phyloP scores from a whole-genome alignment of 2,888 invertebrate genomes.

The Cheilosia scutellata region DNA sequence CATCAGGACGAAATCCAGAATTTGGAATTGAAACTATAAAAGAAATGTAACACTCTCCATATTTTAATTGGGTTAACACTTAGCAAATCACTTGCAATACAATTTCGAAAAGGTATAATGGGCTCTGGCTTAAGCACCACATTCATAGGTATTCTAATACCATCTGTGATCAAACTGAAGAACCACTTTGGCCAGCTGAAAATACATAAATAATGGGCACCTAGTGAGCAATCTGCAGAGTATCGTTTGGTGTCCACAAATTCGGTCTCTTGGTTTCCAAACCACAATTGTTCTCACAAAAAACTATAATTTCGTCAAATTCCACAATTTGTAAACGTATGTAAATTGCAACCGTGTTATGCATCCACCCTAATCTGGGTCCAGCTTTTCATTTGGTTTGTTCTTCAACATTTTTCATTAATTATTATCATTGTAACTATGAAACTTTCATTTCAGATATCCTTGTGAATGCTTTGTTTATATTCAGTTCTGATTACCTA shows the following conservation, averaged over 20 bases:
- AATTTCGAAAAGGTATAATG: too few relatives aligned
- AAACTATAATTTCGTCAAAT: not conserved
- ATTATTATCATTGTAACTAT: constrained; percentile 63
- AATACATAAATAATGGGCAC: constrained; percentile 53
- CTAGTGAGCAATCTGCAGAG: constrained; percentile 40
- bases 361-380: constrained; percentile 53
- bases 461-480: constrained; percentile 55
- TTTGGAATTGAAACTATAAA: too few relatives aligned
- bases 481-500: constrained; percentile 8
- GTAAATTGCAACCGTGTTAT: constrained; percentile 59
- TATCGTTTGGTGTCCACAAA: too few relatives aligned
- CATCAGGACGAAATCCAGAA: too few relatives aligned
- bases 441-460: constrained; percentile 70
- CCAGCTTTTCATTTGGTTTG: not conserved
- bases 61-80: too few relatives aligned
- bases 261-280: constrained; percentile 11
- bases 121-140: too few relatives aligned
- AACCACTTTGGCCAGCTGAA: constrained; percentile 33
- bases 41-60: too few relatives aligned
- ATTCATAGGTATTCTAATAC: too few relatives aligned
- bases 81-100: too few relatives aligned
- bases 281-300: not conserved
- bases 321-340: constrained; percentile 60
- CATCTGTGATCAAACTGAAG: too few relatives aligned
- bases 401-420: constrained; percentile 45